These are phyloP conservation scores for Gallinago media DNA, from an alignment of 2,113 vertebrate species.

Conservation along the genomic window DNA sequence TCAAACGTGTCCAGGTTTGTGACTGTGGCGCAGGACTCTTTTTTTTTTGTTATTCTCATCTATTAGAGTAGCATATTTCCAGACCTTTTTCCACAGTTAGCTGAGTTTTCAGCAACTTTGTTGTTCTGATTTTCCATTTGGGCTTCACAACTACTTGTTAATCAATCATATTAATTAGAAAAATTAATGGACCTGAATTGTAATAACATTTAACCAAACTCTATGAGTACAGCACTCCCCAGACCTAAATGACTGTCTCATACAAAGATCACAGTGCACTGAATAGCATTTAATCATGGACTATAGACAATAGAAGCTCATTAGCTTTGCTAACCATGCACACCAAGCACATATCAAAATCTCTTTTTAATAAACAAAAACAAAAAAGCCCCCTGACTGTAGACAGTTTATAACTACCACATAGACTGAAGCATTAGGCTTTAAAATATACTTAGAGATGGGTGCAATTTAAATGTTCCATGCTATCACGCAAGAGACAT, in stretches of 20 bases:
- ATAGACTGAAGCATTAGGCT: not conserved
- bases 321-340: not conserved
- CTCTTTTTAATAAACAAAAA: constrained; percentile 15
- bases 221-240: not conserved
- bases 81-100: not conserved
- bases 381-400: not conserved
- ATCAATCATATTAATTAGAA: constrained; percentile 54
- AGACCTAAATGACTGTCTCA: not conserved
- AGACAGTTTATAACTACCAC: not conserved
- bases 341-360: not conserved
- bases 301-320: not conserved
- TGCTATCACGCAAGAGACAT: not conserved
- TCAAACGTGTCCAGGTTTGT: not conserved
- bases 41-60: not conserved
- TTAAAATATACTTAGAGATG: not conserved
- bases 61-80: not conserved
- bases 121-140: constrained; percentile 1
- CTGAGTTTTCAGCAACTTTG: not conserved
- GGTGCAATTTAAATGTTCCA: not conserved
- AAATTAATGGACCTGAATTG: constrained; percentile 28
- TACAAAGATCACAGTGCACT: constrained; percentile 15
- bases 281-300: constrained; percentile 44
- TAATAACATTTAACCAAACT: constrained; percentile 40
- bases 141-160: constrained; percentile 15
- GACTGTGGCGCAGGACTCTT: not conserved